Evolutionary conservation across 2,113 vertebrate species (phyloP), one percentile per base, ranked within the genome.

Genomic region (Cryptotis parvus): DNA sequence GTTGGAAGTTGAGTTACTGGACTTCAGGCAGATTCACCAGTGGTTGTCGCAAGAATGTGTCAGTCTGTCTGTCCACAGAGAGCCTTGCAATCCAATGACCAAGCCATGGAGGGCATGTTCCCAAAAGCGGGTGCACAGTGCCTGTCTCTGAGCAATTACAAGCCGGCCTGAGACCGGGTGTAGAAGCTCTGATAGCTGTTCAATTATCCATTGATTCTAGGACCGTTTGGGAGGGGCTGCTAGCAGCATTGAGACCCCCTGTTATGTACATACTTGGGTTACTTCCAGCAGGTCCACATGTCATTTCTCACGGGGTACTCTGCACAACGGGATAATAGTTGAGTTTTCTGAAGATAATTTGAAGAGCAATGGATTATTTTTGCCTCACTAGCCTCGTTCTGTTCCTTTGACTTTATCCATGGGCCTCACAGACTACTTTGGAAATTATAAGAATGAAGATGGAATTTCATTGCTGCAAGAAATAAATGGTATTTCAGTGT

Each of bases 401-500:
- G 3, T 52, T 58, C 41, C 27, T 89, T 76, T 24, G 6, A 4
- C 20, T 70, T 43, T 61, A 83, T 74, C 61, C 68, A 88, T 4
- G 22, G 66, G 31, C 18, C 29, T 84, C 37, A 82, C 75, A 72
- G 37, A 31, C 52, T 73, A 3, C 85, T 82, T 93, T 49, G 61
- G 63, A 94, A 91, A 90, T 29, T 39, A 35, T 77, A 75, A 73
- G 55, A 89, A 74, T 84, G 66, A 73, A 87, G 72, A 72, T 79
- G 61, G 37, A 91, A 76, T 88, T 94, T 63, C 5, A 2, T 68
- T 72, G 74, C 90, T 79, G 3, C 68, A 68, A 55, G 91, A 92
- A 89, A 87, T 92, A 94, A 86, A 84, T 37, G 55, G 58, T 18
- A 39, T 89, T 94, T 95, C 78, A 31, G 27, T 85, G 39, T 89